phyloP scores from a whole-genome alignment of 2,888 invertebrate species.

The Troides aeacus region DNA sequence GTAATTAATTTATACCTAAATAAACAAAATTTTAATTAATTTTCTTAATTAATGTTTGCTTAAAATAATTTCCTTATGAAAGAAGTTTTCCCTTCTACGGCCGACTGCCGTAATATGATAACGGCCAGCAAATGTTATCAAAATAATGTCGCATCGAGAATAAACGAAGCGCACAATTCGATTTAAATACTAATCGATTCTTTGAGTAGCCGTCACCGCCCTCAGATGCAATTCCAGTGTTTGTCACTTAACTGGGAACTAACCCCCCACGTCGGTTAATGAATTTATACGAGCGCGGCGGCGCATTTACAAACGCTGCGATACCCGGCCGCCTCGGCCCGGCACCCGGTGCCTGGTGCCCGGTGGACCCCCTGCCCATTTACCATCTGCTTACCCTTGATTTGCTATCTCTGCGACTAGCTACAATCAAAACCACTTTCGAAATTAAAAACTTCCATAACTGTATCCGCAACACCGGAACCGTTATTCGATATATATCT shows the following conservation, averaged over 20 bases:
- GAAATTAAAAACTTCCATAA: no score
- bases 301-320: constrained; percentile 44
- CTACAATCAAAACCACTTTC: neutral
- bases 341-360: neutral
- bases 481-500: no score
- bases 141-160: constrained; percentile 31
- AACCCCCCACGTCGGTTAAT: constrained; percentile 42
- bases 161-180: constrained; percentile 36
- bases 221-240: constrained; percentile 56
- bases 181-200: constrained; percentile 52
- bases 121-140: constrained; percentile 34
- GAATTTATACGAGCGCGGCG: constrained; percentile 48
- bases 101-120: constrained; percentile 11
- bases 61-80: no score
- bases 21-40: no score
- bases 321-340: constrained; percentile 10
- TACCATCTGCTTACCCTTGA: constrained; percentile 27
- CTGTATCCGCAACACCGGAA: neutral
- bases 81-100: neutral
- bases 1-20: no score
- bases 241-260: constrained; percentile 50
- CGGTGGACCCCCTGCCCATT: constrained; percentile 34
- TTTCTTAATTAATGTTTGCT: no score
- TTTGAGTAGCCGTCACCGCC: constrained; percentile 50
- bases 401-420: constrained; percentile 4